Conservation (phyloP, 1,140 invertebrate species). For the Drosophila ogumai region DNA sequence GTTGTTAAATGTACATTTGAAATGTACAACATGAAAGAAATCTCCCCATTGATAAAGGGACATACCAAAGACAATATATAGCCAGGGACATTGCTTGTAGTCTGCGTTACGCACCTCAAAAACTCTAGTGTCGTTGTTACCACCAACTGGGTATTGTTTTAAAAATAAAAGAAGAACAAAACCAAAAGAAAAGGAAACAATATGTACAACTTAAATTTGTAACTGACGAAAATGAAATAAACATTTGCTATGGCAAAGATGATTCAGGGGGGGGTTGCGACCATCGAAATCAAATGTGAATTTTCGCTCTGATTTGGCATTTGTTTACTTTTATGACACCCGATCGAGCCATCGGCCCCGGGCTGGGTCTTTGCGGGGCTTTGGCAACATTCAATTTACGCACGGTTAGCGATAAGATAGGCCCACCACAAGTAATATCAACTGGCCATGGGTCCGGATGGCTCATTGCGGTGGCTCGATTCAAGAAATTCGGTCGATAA, state of each 20-base stretch:
- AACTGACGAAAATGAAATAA: neutral
- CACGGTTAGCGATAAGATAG: constrained; percentile 67
- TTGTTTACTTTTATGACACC: constrained; percentile 41
- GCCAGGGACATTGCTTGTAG: neutral
- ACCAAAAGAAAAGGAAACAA: neutral
- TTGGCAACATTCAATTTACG: constrained; percentile 74
- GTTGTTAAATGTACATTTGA: neutral
- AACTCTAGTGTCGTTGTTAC: neutral
- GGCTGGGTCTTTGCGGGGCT: constrained; percentile 37
- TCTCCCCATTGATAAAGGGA: constrained; percentile 1
- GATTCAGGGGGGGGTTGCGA: neutral
- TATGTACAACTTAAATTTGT: neutral
- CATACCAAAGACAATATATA: neutral
- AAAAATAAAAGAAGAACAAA: neutral
- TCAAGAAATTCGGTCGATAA: constrained; percentile 52
- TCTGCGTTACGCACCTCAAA: neutral
- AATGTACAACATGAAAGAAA: neutral
- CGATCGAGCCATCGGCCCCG: constrained; percentile 33
- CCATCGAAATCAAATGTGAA: constrained; percentile 42
- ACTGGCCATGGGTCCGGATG: constrained; percentile 38
- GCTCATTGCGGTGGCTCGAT: constrained; percentile 44
- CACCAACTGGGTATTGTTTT: neutral
- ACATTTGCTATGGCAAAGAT: neutral
- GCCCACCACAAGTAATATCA: constrained; percentile 38
- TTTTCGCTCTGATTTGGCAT: constrained; percentile 47